A percentile compares a stretch with the other conserved stretches of the same genome.
These are phyloP conservation scores for Diploptera punctata DNA, from an alignment of 2,888 invertebrate genomes.

Conservation along the genomic window DNA sequence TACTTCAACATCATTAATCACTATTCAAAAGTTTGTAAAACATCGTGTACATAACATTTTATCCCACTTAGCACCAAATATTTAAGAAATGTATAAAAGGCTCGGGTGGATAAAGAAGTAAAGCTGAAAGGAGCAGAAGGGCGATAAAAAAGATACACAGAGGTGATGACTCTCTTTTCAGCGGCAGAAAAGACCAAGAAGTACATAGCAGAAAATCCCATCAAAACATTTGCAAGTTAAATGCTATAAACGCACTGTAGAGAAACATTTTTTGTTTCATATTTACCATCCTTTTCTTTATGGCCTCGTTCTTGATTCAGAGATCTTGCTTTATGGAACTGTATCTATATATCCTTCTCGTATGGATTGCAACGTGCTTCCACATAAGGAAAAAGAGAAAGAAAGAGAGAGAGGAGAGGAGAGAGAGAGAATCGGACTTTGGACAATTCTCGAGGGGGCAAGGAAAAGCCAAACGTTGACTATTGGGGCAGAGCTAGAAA, in stretches of 20 bases:
- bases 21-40: too few relatives aligned
- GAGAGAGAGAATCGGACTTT: conserved; percentile 6
- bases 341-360: not conserved
- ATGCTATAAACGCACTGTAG: conserved; percentile 55
- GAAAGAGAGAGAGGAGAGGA: too few relatives aligned
- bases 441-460: conserved; percentile 20
- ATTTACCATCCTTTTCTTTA: conserved; percentile 29
- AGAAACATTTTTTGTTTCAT: conserved; percentile 56
- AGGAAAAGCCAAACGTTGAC: conserved; percentile 24
- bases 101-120: not conserved
- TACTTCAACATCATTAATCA: too few relatives aligned
- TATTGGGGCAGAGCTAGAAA: not conserved
- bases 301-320: conserved; percentile 15
- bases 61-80: too few relatives aligned
- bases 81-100: too few relatives aligned
- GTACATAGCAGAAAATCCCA: conserved; percentile 32
- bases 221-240: conserved; percentile 58
- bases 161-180: conserved; percentile 36
- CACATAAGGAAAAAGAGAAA: not conserved
- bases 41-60: too few relatives aligned
- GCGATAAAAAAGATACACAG: conserved; percentile 29
- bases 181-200: conserved; percentile 1
- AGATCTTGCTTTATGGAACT: conserved; percentile 12
- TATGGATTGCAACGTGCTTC: conserved; percentile 16
- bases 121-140: not conserved